These are phyloP conservation scores for Heliothis subflexa DNA, from an alignment of 1,140 invertebrate genomes.

Conservation along the genomic window DNA sequence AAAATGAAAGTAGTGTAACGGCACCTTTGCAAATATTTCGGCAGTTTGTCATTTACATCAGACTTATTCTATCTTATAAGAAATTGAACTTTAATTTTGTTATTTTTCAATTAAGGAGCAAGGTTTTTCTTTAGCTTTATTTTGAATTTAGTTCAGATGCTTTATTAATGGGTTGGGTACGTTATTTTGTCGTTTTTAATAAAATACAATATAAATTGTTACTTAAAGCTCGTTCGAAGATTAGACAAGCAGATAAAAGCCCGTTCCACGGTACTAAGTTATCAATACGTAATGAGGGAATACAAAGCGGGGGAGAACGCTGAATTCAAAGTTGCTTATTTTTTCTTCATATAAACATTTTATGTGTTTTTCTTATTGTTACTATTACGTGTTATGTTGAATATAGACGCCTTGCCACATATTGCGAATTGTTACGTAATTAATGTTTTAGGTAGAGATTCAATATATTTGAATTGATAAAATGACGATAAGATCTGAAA, in stretches of 20 bases:
- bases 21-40: no score
- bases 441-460: no score
- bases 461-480: no score
- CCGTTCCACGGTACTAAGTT: conserved; percentile 34
- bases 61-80: no score
- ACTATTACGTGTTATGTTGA: conserved; percentile 27
- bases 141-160: background rate
- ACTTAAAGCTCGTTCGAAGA: conserved; percentile 38
- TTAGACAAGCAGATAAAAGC: conserved; percentile 42
- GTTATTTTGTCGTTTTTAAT: background rate
- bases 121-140: background rate
- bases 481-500: no score
- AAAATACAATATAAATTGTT: conserved; percentile 10
- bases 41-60: no score
- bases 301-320: conserved; percentile 39
- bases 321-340: conserved; percentile 47
- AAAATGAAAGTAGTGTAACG: no score
- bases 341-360: conserved; percentile 45
- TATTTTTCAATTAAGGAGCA: background rate
- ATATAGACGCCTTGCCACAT: background rate
- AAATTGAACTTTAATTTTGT: background rate
- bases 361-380: conserved; percentile 24
- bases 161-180: background rate
- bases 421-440: background rate
- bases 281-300: conserved; percentile 47